Percentiles rank a stretch among this genome's conserved stretches.
Evolutionary conservation across 64 coral and sea anemone species (phyloP).

Genomic region (Pachyseris speciosa): DNA sequence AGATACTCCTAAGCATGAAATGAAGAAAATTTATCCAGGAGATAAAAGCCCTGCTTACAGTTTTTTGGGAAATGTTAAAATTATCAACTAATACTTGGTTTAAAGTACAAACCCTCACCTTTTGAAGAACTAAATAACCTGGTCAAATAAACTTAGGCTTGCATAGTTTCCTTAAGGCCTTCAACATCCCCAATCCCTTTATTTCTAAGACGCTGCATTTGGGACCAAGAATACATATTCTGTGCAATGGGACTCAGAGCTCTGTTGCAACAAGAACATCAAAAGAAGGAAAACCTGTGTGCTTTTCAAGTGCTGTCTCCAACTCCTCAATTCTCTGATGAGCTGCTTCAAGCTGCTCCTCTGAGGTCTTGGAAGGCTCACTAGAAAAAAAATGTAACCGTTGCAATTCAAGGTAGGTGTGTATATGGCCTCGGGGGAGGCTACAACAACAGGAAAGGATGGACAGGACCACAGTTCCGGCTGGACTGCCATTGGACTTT

Average conservation of each 20-base stretch:
- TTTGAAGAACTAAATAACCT: constrained; percentile 69
- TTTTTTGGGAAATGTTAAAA: constrained; percentile 43
- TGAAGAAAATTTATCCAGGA: constrained; percentile 76
- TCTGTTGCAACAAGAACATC: constrained; percentile 30
- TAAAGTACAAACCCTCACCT: constrained; percentile 58
- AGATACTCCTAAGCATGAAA: constrained; percentile 56
- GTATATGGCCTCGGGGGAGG: constrained; percentile 16
- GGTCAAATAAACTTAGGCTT: constrained; percentile 50
- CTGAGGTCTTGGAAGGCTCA: neutral
- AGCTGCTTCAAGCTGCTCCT: constrained; percentile 34
- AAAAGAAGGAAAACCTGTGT: constrained; percentile 48
- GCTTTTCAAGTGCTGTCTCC: constrained; percentile 4
- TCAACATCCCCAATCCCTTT: constrained; percentile 5
- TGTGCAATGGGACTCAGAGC: constrained; percentile 40
- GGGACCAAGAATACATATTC: constrained; percentile 37
- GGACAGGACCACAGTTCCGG: constrained; percentile 13
- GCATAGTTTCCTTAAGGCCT: neutral
- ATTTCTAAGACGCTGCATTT: constrained; percentile 43
- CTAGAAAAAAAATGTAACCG: constrained; percentile 26
- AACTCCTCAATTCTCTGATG: constrained; percentile 45
- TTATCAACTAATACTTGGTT: constrained; percentile 23
- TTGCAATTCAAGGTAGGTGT: constrained; percentile 27
- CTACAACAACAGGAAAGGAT: constrained; percentile 38
- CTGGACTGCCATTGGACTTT: constrained; percentile 9
- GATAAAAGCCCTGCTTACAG: constrained; percentile 60